Base-by-base conservation (phyloP, 2,797 vertebrate genomes). In the Parauchenoglanis ngamensis region DNA sequence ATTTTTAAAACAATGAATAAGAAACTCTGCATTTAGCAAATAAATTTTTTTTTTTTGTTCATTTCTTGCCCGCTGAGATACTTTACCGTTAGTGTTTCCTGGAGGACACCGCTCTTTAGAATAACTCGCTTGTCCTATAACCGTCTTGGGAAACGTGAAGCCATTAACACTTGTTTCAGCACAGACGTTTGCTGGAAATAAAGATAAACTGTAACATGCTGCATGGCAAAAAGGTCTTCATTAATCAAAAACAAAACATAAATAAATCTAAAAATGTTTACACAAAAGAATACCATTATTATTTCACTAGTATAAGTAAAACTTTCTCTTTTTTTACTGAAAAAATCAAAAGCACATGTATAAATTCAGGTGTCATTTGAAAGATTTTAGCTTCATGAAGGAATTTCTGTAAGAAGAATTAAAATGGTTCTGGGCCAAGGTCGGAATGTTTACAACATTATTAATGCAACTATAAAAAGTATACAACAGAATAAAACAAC, bases 101-200 rank as follows among this genome's bases (percentile, higher is more conserved):
- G 0, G 3, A 80, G 0, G 1, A 76, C 94, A 94, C 6, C 2
- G 0, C 13, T 92, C 73, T 0, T 4, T 2, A 31, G 94, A 94
- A 80, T 94, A 94, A 35, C 88, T 82, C 12, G 92, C 92, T 89
- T 91, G 91, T 35, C 92, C 91, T 0, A 91, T 5, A 2, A 80
- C 1, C 0, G 93, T 93, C 0, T 0, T 1, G 4, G 79, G 86
- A 83, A 94, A 92, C 7, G 67, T 93, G 0, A 89, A 92, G 13
- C 0, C 1, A 0, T 17, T 4, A 3, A 90, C 1, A 21, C 0
- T 23, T n/a, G 75, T 1, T 10, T 13, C 19, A 3, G 0, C 0
- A 40, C 94, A 95, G 87, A 91, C 85, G 40, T 92, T 93, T 84
- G 0, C 94, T 95, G 31, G 35, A 21, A 57, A 10, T 52, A 83